Evolutionary conservation across 2,113 vertebrate genomes (phyloP).

Genomic region (Aptenodytes forsteri): DNA sequence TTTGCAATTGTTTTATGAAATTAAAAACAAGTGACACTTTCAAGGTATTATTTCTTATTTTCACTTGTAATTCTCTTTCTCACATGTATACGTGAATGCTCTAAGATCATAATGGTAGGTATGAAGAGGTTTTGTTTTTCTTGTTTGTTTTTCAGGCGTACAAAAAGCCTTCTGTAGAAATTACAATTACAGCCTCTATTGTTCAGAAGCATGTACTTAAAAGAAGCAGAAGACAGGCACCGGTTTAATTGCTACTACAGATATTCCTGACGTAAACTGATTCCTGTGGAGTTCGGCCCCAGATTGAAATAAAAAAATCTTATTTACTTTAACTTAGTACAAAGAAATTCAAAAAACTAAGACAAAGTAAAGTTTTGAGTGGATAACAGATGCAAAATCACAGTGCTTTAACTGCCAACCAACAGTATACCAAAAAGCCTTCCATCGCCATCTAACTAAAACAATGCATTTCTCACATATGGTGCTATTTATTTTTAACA

Average conservation of each 20-base stretch:
- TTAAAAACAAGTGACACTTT: background rate
- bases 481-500: constrained; percentile 53
- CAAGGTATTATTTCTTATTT: background rate
- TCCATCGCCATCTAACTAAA: constrained; percentile 19
- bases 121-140: constrained; percentile 18
- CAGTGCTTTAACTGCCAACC: constrained; percentile 4
- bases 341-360: background rate
- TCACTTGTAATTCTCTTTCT: background rate
- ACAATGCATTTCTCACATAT: background rate
- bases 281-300: background rate
- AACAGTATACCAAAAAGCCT: background rate
- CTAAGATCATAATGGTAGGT: background rate
- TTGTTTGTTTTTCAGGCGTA: constrained; percentile 19
- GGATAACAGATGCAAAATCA: constrained; percentile 35
- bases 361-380: constrained; percentile 18
- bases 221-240: background rate
- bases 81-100: accelerated
- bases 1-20: background rate
- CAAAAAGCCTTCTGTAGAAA: background rate
- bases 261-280: background rate
- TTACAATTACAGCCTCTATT: constrained; percentile 43
- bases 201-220: constrained; percentile 21
- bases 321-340: constrained; percentile 1
- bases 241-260: constrained; percentile 8
- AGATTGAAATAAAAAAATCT: background rate